Evolutionary conservation across 2,888 invertebrate species (phyloP).

Genomic region (Archaeoteleia sp.): DNA sequence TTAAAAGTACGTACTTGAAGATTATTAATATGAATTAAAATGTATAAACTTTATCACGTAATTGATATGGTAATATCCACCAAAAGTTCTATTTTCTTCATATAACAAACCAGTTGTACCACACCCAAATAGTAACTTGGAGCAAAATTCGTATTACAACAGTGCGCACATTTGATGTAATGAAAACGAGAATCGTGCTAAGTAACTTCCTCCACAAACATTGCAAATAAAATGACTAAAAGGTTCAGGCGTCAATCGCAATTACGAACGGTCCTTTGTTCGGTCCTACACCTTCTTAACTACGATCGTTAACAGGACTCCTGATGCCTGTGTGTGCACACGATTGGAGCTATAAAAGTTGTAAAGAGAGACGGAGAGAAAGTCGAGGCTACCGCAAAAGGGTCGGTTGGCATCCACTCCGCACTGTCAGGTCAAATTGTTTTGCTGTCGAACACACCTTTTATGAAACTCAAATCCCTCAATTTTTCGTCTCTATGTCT

Average conservation of each 20-base stretch:
- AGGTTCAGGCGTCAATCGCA: constrained; percentile 50
- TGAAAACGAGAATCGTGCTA: too few relatives aligned
- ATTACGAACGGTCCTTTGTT: constrained; percentile 49
- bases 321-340: constrained; percentile 28
- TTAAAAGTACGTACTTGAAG: too few relatives aligned
- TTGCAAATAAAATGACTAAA: constrained; percentile 29
- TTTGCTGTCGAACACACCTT: constrained; percentile 51
- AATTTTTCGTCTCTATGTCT: constrained; percentile 10
- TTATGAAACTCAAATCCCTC: constrained; percentile 26
- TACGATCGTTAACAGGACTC: constrained; percentile 38
- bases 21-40: too few relatives aligned
- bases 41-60: too few relatives aligned
- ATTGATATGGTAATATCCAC: too few relatives aligned
- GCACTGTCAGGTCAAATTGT: constrained; percentile 49
- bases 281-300: constrained; percentile 44
- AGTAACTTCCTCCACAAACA: background rate
- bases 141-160: too few relatives aligned
- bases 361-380: constrained; percentile 21
- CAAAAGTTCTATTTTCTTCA: too few relatives aligned
- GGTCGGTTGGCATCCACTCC: constrained; percentile 41
- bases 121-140: too few relatives aligned
- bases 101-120: too few relatives aligned
- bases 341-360: constrained; percentile 33
- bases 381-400: constrained; percentile 40
- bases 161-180: too few relatives aligned